A percentile compares a stretch with the other conserved stretches of the same genome.
phyloP scores from a whole-genome alignment of 2,113 vertebrate genomes.

The Gnathonemus longibarbis region DNA sequence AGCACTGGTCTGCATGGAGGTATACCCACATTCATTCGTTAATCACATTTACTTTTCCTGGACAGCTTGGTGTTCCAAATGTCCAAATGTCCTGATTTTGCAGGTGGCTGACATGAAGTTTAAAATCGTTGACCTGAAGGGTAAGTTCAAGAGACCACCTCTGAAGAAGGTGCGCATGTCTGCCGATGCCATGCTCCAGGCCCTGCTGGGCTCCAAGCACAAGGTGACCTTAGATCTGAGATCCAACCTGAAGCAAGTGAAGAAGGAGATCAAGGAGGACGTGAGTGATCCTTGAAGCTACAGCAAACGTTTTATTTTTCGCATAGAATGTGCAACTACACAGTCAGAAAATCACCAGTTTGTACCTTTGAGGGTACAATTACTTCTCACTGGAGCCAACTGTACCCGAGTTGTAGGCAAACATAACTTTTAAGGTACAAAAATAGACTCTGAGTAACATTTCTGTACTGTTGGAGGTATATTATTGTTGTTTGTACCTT shows the following conservation, averaged over 20 bases:
- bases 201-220: slow-evolving; percentile 92
- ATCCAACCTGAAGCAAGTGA: slow-evolving; percentile 95
- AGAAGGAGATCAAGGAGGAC: slow-evolving; percentile 94
- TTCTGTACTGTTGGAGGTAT: background rate
- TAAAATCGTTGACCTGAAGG: slow-evolving; percentile 88
- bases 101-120: slow-evolving; percentile 90
- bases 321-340: background rate
- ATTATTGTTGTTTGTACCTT: background rate
- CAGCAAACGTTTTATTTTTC: background rate
- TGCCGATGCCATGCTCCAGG: slow-evolving; percentile 87
- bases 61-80: background rate
- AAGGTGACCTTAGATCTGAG: slow-evolving; percentile 92
- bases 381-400: background rate
- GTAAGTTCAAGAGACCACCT: slow-evolving; percentile 91
- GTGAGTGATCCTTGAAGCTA: slow-evolving; percentile 45
- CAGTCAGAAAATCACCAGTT: background rate
- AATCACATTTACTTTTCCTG: background rate
- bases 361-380: background rate
- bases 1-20: slow-evolving; percentile 79
- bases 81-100: background rate
- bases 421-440: background rate
- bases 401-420: background rate
- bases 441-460: background rate
- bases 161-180: slow-evolving; percentile 88
- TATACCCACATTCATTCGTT: slow-evolving; percentile 32